Evolutionary conservation across 2,888 invertebrate genomes (phyloP).

Genomic region (Morpho achilles): DNA sequence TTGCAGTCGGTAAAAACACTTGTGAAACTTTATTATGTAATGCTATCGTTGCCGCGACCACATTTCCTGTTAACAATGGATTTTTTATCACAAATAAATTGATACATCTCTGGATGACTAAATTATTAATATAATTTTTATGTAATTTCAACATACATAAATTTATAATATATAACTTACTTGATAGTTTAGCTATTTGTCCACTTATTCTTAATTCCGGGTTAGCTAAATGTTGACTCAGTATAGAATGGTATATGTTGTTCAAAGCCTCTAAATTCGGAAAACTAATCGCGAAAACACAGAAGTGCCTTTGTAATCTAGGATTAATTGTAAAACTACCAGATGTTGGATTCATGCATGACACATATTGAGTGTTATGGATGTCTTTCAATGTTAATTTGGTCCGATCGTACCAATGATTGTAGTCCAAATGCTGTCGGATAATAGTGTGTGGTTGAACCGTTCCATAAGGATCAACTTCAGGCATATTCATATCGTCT

Average conservation of each 20-base stretch:
- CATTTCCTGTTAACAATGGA: slow-evolving; percentile 61
- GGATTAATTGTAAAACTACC: slow-evolving; percentile 98
- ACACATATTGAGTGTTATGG: slow-evolving; percentile 97
- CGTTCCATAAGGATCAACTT: slow-evolving; percentile 92
- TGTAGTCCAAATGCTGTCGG: slow-evolving; percentile 96
- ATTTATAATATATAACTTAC: slow-evolving; percentile 38
- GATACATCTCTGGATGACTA: background rate
- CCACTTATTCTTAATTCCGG: slow-evolving; percentile 88
- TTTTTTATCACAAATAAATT: too few relatives aligned
- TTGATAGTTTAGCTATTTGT: slow-evolving; percentile 82
- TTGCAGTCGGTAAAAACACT: slow-evolving; percentile 95
- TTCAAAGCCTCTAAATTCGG: slow-evolving; percentile 91
- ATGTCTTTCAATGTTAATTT: slow-evolving; percentile 95
- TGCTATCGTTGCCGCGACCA: slow-evolving; percentile 90
- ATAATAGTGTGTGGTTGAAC: slow-evolving; percentile 98
- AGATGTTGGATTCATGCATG: slow-evolving; percentile 99
- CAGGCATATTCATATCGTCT: slow-evolving; percentile 99
- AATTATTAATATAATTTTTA: background rate
- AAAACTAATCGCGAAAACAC: slow-evolving; percentile 91
- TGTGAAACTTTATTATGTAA: slow-evolving; percentile 92
- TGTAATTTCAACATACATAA: background rate
- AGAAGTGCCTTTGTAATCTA: slow-evolving; percentile 93
- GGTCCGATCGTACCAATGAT: slow-evolving; percentile 93
- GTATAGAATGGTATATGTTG: slow-evolving; percentile 92
- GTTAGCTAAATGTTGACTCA: slow-evolving; percentile 91